Percentiles rank a stretch among this genome's conserved stretches.
Evolutionary conservation across 2,113 vertebrate species (phyloP).

Genomic region (Trichomycterus rosablanca): DNA sequence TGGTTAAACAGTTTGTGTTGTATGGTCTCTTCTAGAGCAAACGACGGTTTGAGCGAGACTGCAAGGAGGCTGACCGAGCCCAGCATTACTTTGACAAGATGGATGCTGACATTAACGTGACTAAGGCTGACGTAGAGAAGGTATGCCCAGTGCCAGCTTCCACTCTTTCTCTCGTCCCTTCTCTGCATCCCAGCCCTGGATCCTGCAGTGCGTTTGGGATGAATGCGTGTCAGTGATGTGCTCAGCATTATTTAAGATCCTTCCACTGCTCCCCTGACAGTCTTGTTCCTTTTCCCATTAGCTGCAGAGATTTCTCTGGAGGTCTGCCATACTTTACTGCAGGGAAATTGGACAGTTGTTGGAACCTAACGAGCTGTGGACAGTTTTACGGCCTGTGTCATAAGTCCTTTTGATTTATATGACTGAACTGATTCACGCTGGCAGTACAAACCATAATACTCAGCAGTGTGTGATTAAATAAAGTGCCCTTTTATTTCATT

Average conservation of each 20-base stretch:
- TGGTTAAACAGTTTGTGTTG: too few species aligned
- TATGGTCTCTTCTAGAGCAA: too few species aligned
- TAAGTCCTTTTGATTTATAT: constrained; percentile 28
- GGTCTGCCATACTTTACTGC: constrained; percentile 25
- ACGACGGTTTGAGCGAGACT: constrained; percentile 88
- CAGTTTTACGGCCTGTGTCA: constrained; percentile 31
- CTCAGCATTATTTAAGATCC: constrained; percentile 19
- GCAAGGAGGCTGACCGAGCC: constrained; percentile 90
- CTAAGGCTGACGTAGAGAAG: constrained; percentile 93
- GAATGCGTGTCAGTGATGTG: constrained; percentile 24
- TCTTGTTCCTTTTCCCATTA: constrained; percentile 16
- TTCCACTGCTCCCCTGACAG: constrained; percentile 22
- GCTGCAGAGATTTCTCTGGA: constrained; percentile 22
- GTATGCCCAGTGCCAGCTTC: constrained; percentile 54
- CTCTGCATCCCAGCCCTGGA: constrained; percentile 18
- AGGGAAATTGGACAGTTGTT: constrained; percentile 41
- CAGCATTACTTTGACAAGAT: constrained; percentile 91
- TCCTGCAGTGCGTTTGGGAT: constrained; percentile 23
- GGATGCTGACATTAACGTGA: constrained; percentile 88
- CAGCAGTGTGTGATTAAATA: constrained; percentile 1
- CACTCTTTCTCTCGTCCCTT: neutral
- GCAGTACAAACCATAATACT: constrained; percentile 21
- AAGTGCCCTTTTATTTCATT: constrained; percentile 19
- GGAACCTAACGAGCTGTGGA: constrained; percentile 38
- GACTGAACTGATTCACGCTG: constrained; percentile 29